Conservation (phyloP, 2,113 vertebrate genomes). For the Panthera uncia region DNA sequence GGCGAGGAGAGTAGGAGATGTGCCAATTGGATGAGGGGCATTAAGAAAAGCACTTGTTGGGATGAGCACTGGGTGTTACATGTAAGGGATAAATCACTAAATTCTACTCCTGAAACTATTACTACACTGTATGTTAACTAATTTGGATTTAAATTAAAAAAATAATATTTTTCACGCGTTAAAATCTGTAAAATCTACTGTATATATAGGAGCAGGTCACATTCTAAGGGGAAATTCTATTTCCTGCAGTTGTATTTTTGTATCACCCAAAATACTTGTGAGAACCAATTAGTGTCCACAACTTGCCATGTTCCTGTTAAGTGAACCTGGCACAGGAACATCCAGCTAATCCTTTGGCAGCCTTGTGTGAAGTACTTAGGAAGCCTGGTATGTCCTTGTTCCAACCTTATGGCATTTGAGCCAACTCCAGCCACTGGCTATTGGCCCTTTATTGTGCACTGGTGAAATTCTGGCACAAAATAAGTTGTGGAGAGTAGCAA, state of each 20-base stretch:
- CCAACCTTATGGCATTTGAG: conserved; percentile 18
- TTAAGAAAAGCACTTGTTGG: no score
- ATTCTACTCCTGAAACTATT: no score
- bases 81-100: no score
- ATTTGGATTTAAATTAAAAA: no score
- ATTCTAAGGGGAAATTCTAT: conserved; percentile 26
- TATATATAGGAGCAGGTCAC: not conserved
- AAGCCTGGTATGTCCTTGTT: conserved; percentile 65
- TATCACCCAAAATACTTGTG: conserved; percentile 67
- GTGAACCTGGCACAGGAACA: conserved; percentile 55
- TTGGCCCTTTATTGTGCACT: not conserved
- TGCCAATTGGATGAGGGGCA: no score
- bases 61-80: no score
- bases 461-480: not conserved
- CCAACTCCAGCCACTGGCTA: not conserved
- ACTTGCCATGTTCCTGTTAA: conserved; percentile 62
- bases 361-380: conserved; percentile 53
- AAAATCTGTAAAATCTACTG: not conserved
- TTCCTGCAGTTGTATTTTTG: conserved; percentile 64
- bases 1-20: no score
- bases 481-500: not conserved
- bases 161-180: not conserved
- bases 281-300: conserved; percentile 61
- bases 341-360: conserved; percentile 71
- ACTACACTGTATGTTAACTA: no score